Evolutionary conservation across 2,888 invertebrate genomes (phyloP).

Genomic region (Luperina nickerlii): DNA sequence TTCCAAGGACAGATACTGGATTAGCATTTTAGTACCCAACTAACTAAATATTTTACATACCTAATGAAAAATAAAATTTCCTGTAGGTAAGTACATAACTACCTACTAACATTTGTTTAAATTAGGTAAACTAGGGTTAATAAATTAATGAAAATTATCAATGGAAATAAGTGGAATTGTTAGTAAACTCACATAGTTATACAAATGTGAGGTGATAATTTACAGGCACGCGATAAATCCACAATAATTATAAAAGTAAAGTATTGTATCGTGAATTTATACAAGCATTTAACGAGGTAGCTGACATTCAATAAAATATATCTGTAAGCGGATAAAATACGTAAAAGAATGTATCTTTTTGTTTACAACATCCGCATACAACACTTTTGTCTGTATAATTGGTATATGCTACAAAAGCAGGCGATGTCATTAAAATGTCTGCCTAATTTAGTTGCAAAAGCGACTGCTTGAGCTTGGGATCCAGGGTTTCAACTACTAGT

Average conservation of each 20-base stretch:
- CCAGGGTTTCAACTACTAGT: too few relatives aligned
- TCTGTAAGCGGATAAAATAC: not conserved
- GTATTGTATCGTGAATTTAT: slow-evolving; percentile 24
- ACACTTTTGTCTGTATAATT: not conserved
- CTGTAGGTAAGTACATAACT: too few relatives aligned
- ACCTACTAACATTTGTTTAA: not conserved
- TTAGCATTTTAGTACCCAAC: not conserved
- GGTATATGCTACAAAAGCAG: not conserved
- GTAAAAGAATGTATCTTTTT: not conserved
- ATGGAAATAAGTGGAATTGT: slow-evolving; percentile 8
- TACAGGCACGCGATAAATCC: slow-evolving; percentile 5
- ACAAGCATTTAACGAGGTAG: slow-evolving; percentile 16
- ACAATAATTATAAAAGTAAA: slow-evolving; percentile 28
- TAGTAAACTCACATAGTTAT: slow-evolving; percentile 10
- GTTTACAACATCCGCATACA: not conserved
- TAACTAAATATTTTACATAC: not conserved
- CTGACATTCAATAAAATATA: slow-evolving; percentile 9
- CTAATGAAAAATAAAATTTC: not conserved
- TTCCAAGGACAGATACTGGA: not conserved
- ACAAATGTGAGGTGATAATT: slow-evolving; percentile 16
- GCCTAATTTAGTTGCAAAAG: not conserved
- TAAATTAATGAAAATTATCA: slow-evolving; percentile 1
- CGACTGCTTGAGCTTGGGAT: not conserved
- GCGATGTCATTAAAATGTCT: not conserved
- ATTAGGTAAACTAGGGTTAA: not conserved